Evolutionary conservation across 2,888 invertebrate species (phyloP).

Genomic region (Parnassius apollo): DNA sequence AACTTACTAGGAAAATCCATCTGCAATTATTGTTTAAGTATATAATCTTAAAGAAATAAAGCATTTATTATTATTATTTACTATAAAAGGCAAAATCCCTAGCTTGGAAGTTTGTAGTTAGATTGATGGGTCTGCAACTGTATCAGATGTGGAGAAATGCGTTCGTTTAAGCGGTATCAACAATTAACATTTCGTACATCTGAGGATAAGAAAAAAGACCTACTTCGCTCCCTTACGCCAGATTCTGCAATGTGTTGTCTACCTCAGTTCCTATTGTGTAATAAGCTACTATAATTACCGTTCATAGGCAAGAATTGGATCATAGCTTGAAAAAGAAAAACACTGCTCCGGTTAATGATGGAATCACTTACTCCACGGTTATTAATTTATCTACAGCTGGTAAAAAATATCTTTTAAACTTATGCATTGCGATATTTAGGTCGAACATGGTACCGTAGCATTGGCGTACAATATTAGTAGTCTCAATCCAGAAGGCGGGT

Average conservation of each 20-base stretch:
- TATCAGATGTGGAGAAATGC: neutral
- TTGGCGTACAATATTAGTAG: neutral
- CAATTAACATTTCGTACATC: neutral
- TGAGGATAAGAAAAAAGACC: no score
- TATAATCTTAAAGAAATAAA: no score
- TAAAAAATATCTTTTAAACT: no score
- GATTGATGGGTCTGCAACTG: neutral
- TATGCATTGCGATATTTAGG: neutral
- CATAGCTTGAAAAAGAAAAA: neutral
- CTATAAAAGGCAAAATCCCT: neutral
- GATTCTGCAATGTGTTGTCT: no score
- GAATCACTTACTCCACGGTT: neutral
- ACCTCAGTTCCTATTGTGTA: neutral
- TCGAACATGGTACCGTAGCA: neutral
- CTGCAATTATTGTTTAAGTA: no score
- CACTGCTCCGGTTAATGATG: neutral
- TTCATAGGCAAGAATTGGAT: neutral
- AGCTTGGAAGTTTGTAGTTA: neutral
- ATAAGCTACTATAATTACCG: neutral
- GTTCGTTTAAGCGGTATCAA: neutral
- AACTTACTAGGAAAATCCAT: no score
- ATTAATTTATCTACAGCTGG: neutral
- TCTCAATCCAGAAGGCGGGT: neutral
- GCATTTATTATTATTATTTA: no score
- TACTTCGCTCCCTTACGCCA: no score